Percentiles rank a stretch among this genome's conserved stretches.
Evolutionary conservation across 2,797 vertebrate species (phyloP).

Genomic region (Ceyx erithaca): DNA sequence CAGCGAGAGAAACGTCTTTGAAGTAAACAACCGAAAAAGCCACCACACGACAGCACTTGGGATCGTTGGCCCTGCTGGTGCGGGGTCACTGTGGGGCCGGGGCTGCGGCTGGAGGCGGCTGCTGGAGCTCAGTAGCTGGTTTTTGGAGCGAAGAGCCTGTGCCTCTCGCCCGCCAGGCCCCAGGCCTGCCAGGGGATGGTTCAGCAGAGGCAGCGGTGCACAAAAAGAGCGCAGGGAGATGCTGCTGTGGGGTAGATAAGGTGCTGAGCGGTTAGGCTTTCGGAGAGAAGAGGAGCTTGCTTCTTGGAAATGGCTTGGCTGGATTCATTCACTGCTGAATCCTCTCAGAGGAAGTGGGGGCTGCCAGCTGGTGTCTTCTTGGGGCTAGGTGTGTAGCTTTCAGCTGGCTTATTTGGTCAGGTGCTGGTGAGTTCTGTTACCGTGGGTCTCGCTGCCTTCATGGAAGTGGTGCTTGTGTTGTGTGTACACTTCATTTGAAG

Average conservation of each 20-base stretch:
- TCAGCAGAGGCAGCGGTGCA: background rate
- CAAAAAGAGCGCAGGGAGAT: background rate
- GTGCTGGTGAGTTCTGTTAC: background rate
- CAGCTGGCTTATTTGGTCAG: background rate
- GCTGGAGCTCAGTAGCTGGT: background rate
- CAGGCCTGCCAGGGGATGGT: background rate
- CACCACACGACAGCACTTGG: fast-evolving
- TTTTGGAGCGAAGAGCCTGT: background rate
- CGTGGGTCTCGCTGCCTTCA: background rate
- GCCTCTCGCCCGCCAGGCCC: background rate
- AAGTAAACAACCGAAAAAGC: background rate
- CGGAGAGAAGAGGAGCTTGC: background rate
- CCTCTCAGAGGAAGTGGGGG: conserved; percentile 77
- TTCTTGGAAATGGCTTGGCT: conserved; percentile 55
- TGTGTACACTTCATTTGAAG: conserved; percentile 18
- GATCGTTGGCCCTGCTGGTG: background rate
- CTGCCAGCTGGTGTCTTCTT: conserved; percentile 60
- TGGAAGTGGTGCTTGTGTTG: conserved; percentile 12
- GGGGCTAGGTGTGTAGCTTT: conserved; percentile 34
- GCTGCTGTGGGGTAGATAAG: background rate
- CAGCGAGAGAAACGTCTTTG: background rate
- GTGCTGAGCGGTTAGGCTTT: background rate
- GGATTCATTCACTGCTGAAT: conserved; percentile 58
- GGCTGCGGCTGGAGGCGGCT: background rate
- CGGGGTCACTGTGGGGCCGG: fast-evolving